Percentiles rank a stretch among this genome's conserved stretches.
Conservation (phyloP, 1,140 invertebrate genomes). For the Apocrypta bakeri region DNA sequence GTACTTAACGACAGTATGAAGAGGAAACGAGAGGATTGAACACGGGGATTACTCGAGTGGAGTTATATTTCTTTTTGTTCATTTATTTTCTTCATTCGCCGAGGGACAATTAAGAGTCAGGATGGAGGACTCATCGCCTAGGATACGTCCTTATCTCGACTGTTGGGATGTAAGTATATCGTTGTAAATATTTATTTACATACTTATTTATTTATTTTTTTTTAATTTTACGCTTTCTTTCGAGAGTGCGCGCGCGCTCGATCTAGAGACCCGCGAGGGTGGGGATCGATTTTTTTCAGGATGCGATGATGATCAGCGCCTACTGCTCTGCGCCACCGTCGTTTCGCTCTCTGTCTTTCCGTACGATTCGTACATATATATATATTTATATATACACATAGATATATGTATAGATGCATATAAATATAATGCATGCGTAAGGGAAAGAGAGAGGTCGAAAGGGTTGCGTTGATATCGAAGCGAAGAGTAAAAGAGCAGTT, state of each 20-base stretch:
- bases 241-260: no score
- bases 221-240: neutral
- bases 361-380: no score
- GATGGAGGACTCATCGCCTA: constrained; percentile 69
- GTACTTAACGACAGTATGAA: no score
- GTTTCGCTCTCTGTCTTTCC: neutral
- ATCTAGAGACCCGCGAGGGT: neutral
- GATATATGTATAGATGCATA: no score
- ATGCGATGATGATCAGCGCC: neutral
- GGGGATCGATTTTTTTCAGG: constrained; percentile 25
- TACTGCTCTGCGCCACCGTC: neutral
- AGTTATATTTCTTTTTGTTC: no score
- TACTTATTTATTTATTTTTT: neutral
- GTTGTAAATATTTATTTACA: no score
- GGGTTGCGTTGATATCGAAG: no score
- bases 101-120: constrained; percentile 52
- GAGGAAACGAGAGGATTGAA: constrained; percentile 60
- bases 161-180: constrained; percentile 72
- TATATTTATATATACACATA: no score
- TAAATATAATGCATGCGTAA: no score
- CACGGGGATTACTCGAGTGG: neutral
- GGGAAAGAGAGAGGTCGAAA: no score
- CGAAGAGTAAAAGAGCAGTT: no score
- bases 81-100: no score
- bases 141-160: constrained; percentile 72